Base-by-base conservation (phyloP, 64 coral and sea anemone species). In the Stichodactyla helianthus region DNA sequence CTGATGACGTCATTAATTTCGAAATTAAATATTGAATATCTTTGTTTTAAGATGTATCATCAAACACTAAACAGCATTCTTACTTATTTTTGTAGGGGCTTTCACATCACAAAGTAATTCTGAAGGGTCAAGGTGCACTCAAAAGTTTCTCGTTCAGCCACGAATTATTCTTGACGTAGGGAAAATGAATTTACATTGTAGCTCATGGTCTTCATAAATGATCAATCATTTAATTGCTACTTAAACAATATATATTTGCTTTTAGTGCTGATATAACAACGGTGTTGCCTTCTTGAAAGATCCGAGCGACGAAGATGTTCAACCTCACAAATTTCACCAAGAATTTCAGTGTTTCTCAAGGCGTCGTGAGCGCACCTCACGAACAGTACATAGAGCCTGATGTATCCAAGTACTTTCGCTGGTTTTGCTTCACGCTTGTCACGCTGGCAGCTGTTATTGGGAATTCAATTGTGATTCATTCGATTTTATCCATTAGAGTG, bases 381-480 rank as follows among this genome's bases (percentile, higher is more conserved):
- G 8, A 13, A 26, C 83, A 84, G 56, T 63, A 53, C 31, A 19
- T 35, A 18, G 83, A 84, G 53, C 78, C 78, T 9, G 50, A 52
- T 6, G 78, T 18, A 54, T 81, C 78, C 16, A 81, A 52, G n/a
- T 53, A 82, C 70, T 74, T 92, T 22, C 78, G 90, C 13, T 11
- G 53, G 19, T 26, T 60, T 18, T 71, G 86, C 2, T 83, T 83
- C 26, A 59, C 78, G 15, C 7, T 92, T 79, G 61, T 92, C 12
- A 87, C 52, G 9, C 2, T 83, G 78, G 90, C 90, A 17, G 61
- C 85, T 28, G 20, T 92, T 17, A 53, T 87, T 55, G 90, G 90
- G 10, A 92, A 92, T 71, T 87, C 82, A 27, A 82, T 92, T 2
- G 91, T 92, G 26, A 71, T 76, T 52, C 71, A 82, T 84, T 84